phyloP scores from a whole-genome alignment of 2,113 vertebrate genomes.

The Oxyruncus cristatus region DNA sequence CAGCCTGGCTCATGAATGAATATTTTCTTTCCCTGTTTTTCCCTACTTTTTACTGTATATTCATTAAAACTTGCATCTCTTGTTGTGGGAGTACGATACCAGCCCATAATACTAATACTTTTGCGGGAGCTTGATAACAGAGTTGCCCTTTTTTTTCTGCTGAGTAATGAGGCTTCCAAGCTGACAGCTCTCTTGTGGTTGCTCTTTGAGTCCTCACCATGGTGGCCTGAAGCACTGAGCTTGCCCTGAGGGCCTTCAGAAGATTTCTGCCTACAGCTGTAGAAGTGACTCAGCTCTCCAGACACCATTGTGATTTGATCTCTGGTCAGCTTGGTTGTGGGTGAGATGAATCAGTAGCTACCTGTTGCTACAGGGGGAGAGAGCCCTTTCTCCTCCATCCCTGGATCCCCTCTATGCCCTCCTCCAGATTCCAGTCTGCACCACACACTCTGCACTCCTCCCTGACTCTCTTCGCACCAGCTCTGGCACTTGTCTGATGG shows the following conservation, averaged over 20 bases:
- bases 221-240: background rate
- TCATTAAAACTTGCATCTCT: background rate
- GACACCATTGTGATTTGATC: fast-evolving
- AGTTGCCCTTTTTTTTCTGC: background rate
- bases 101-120: background rate
- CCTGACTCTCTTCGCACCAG: fast-evolving
- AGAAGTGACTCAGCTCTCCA: background rate
- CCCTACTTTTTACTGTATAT: background rate
- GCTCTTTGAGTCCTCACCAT: background rate
- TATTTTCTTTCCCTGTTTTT: background rate
- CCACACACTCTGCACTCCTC: background rate
- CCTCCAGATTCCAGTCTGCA: background rate
- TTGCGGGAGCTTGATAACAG: background rate
- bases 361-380: background rate
- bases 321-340: background rate
- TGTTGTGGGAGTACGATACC: background rate
- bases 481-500: background rate
- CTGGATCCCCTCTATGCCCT: background rate
- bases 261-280: background rate
- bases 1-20: background rate
- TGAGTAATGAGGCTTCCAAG: background rate
- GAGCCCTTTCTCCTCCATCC: background rate
- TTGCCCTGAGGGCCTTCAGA: background rate
- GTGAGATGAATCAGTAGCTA: background rate
- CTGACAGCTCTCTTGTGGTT: background rate